Evolutionary conservation across 2,113 vertebrate genomes (phyloP).

Genomic region (Oriolus oriolus): DNA sequence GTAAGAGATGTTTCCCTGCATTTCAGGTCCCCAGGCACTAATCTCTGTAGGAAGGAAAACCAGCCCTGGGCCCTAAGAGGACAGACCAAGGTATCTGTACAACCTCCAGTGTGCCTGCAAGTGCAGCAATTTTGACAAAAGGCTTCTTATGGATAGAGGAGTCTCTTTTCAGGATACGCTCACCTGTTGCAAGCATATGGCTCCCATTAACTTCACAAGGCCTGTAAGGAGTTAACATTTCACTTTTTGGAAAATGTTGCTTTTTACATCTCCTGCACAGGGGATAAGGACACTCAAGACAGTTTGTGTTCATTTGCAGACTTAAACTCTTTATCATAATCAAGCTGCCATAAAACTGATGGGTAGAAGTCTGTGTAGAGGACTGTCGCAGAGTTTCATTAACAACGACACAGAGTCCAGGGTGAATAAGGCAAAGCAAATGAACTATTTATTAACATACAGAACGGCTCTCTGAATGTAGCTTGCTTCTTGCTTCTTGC

Average conservation of each 20-base stretch:
- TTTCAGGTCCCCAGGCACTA: not conserved
- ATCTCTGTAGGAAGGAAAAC: not conserved
- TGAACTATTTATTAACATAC: too few relatives aligned
- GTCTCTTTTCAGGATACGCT: not conserved
- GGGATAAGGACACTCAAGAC: not conserved
- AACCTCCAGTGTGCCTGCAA: not conserved
- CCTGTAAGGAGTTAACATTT: fast-evolving
- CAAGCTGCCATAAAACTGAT: not conserved
- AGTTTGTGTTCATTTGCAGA: not conserved
- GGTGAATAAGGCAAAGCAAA: too few relatives aligned
- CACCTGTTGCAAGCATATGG: not conserved
- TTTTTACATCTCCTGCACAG: not conserved
- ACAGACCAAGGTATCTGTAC: not conserved
- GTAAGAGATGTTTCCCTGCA: not conserved
- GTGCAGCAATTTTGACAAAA: not conserved
- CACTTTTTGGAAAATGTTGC: not conserved
- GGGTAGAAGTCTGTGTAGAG: not conserved
- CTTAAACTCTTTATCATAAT: not conserved
- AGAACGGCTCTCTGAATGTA: too few relatives aligned
- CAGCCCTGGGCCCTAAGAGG: not conserved
- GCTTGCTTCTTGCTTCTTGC: too few relatives aligned
- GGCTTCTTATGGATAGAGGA: not conserved
- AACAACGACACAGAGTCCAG: too few relatives aligned
- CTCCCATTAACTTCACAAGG: not conserved
- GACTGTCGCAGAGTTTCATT: too few relatives aligned